Percentiles rank a stretch among this genome's conserved stretches.
These are phyloP conservation scores for Noctua janthina DNA, from an alignment of 2,888 invertebrate genomes.

Conservation along the genomic window DNA sequence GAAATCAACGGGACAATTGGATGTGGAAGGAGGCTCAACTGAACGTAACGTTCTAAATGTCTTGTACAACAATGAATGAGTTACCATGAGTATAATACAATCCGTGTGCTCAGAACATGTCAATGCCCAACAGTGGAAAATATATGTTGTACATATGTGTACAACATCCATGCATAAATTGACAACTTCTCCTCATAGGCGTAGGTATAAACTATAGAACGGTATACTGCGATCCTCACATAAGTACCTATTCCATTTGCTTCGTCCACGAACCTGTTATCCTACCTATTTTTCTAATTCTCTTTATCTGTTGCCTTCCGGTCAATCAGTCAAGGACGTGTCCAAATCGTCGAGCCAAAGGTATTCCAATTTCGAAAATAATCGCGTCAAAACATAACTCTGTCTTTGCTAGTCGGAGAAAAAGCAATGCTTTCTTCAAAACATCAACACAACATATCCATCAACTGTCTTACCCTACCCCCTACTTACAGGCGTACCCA, in stretches of 20 bases:
- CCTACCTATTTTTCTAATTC: not conserved
- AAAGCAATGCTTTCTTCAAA: constrained; percentile 5
- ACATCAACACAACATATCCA: constrained; percentile 12
- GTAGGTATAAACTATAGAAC: no score
- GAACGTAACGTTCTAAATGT: not conserved
- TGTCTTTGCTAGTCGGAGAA: not conserved
- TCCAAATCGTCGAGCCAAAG: not conserved
- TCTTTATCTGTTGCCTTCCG: not conserved
- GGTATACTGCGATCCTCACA: no score
- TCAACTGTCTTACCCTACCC: constrained; percentile 29
- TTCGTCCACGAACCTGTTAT: not conserved
- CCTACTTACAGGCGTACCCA: constrained; percentile 31
- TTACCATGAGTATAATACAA: no score
- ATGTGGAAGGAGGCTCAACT: not conserved
- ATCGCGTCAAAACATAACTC: no score
- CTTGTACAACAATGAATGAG: not conserved
- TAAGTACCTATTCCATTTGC: not conserved
- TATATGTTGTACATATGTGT: no score
- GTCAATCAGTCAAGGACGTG: not conserved
- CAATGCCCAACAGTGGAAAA: no score
- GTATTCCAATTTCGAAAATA: not conserved
- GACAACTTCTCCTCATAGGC: no score
- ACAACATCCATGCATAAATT: no score
- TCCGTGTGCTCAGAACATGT: no score
- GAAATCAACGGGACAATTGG: no score